Percentiles rank a stretch among this genome's conserved stretches.
Conservation (phyloP, 2,888 invertebrate species). For the Spodoptera littoralis region DNA sequence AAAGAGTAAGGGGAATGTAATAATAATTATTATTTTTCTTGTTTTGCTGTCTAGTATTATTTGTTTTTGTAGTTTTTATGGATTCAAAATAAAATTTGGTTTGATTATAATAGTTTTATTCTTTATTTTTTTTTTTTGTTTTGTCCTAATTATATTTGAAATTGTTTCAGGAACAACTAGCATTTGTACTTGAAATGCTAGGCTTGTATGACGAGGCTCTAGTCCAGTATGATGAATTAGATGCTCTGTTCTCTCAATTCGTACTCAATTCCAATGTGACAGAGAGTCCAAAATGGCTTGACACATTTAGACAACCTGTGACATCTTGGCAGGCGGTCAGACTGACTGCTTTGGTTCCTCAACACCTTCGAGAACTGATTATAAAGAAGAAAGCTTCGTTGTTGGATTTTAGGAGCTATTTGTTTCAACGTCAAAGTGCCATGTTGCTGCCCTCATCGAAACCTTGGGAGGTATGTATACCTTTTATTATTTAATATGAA, state of each 20-base stretch:
- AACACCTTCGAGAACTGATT: conserved; percentile 85
- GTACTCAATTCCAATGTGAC: conserved; percentile 97
- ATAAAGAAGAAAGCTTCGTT: conserved; percentile 90
- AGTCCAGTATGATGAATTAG: conserved; percentile 98
- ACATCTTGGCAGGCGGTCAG: conserved; percentile 95
- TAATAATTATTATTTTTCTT: no score
- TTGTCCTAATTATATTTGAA: no score
- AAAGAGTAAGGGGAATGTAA: no score
- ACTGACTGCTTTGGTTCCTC: conserved; percentile 89
- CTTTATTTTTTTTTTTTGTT: conserved; percentile 8
- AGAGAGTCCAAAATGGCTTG: conserved; percentile 95
- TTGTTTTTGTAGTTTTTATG: no score
- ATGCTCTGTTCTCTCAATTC: conserved; percentile 98
- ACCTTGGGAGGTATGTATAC: conserved; percentile 92
- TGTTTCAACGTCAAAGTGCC: conserved; percentile 97
- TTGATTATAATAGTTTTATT: no score
- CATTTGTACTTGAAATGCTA: conserved; percentile 97
- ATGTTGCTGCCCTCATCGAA: conserved; percentile 92
- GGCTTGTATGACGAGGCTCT: conserved; percentile 97
- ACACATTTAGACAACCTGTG: conserved; percentile 93
- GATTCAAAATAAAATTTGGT: no score
- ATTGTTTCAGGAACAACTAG: conserved; percentile 94
- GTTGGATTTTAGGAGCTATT: conserved; percentile 97
- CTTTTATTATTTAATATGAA: no score
- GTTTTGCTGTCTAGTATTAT: no score